Evolutionary conservation across 2,888 invertebrate species (phyloP), one percentile per base, ranked within the genome.

Genomic region (Lysandra bellargus): DNA sequence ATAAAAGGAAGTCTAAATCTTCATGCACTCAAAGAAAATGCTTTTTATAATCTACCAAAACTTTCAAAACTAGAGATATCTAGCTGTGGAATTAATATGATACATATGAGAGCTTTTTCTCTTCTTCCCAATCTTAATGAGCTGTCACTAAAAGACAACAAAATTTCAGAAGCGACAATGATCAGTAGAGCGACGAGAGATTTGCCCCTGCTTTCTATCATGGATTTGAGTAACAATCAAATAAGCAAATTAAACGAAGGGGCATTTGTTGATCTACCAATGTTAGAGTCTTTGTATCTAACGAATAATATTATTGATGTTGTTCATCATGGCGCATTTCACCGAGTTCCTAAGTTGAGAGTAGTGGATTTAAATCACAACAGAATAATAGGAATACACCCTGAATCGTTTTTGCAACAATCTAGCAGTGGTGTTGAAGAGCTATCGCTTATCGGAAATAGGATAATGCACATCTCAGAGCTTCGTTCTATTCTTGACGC

Each of bases 241-340:
- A 96, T 98, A 78, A 96, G 96, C 80, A 95, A 96, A 82, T 91
- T 98, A 60, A 95, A 95, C 60, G 98, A 98, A 91, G 97, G 96
- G 0, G 96, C 97, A 0, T 98, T 98, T 89, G 97, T 97, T 2
- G 97, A 98, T 87, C 94, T 97, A 81, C 96, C 97, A 0, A 95
- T 96, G 85, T 88, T 98, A 14, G 96, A 96, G 81, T 96, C 96
- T 82, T 86, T 98, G 76, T 95, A 96, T 80, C 87, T 98, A 73
- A 96, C 97, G 9, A 95, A 96, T 83, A 98, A 98, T 87, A 95
- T 96, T 74, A 97, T 98, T 74, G 96, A 96, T 23, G 96, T 97
- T 84, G 95, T 98, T 78, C 96, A 96, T 81, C 96, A 97, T 85
- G 97, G 98, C 1, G 97, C 98, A 2, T 98, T 98, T 86, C 96